These are phyloP conservation scores for Lasius fuliginosus DNA, from an alignment of 2,888 invertebrate genomes.

Conservation along the genomic window DNA sequence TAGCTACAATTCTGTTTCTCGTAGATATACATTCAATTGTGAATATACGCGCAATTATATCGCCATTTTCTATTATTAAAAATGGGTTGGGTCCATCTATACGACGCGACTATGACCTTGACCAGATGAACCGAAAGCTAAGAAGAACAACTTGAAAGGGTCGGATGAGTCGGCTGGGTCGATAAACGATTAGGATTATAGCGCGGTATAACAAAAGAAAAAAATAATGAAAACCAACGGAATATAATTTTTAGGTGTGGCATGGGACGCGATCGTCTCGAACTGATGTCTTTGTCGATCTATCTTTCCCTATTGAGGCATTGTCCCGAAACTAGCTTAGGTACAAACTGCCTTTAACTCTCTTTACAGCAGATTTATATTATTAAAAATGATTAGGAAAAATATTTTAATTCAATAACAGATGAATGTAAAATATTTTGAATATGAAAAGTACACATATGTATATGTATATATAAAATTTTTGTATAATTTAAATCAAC, in stretches of 20 bases:
- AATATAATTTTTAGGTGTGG: conserved; percentile 66
- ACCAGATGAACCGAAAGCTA: conserved; percentile 18
- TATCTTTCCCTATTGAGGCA: conserved; percentile 21
- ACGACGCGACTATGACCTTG: conserved; percentile 56
- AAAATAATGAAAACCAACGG: background rate
- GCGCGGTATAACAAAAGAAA: conserved; percentile 28
- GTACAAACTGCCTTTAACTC: background rate
- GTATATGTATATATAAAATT: background rate
- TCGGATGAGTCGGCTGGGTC: conserved; percentile 58
- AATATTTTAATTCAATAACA: background rate
- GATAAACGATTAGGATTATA: conserved; percentile 70
- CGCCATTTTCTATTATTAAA: conserved; percentile 46
- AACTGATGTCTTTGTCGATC: conserved; percentile 46
- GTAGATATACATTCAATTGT: background rate
- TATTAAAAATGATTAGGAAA: background rate
- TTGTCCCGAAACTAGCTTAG: background rate
- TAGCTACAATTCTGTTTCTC: background rate
- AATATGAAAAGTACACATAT: background rate
- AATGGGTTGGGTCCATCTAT: conserved; percentile 5
- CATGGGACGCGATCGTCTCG: conserved; percentile 49
- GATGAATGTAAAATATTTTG: background rate
- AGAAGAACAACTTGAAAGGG: conserved; percentile 34
- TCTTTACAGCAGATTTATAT: background rate
- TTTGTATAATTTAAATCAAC: background rate
- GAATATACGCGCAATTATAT: background rate